Evolutionary conservation across 2,113 vertebrate species (phyloP).

Genomic region (Narcine bancroftii): DNA sequence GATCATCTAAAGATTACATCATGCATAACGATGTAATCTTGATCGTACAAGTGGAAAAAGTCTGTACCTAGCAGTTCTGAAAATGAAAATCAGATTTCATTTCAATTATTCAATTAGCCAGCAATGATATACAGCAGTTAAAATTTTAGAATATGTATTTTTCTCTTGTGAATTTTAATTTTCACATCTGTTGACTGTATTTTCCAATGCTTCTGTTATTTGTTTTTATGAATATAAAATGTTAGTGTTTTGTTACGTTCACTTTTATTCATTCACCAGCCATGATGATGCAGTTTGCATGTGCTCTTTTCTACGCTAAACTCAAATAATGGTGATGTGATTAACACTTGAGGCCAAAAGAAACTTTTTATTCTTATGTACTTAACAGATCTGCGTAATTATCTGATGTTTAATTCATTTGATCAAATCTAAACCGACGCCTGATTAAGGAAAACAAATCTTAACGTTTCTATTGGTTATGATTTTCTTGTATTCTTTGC

Average conservation of each 20-base stretch:
- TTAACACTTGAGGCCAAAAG: neutral
- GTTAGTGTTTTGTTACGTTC: neutral
- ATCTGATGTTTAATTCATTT: neutral
- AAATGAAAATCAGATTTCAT: neutral
- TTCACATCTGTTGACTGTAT: neutral
- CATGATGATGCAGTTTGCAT: neutral
- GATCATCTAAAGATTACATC: too few relatives aligned
- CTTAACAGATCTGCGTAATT: neutral
- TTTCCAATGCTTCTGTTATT: neutral
- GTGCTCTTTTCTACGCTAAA: too few relatives aligned
- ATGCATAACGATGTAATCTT: slow-evolving; percentile 11
- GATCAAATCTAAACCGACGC: neutral
- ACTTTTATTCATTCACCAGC: neutral
- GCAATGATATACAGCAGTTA: neutral
- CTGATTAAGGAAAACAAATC: neutral
- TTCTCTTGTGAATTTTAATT: neutral
- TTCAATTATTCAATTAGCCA: neutral
- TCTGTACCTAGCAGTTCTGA: neutral
- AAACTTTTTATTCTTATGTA: neutral
- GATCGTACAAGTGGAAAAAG: neutral
- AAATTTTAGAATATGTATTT: neutral
- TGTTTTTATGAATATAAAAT: neutral
- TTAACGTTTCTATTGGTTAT: too few relatives aligned
- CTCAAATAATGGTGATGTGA: neutral
- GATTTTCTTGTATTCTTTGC: too few relatives aligned